Base-by-base conservation (phyloP, 1,140 invertebrate genomes). In the Drosophila busckii region DNA sequence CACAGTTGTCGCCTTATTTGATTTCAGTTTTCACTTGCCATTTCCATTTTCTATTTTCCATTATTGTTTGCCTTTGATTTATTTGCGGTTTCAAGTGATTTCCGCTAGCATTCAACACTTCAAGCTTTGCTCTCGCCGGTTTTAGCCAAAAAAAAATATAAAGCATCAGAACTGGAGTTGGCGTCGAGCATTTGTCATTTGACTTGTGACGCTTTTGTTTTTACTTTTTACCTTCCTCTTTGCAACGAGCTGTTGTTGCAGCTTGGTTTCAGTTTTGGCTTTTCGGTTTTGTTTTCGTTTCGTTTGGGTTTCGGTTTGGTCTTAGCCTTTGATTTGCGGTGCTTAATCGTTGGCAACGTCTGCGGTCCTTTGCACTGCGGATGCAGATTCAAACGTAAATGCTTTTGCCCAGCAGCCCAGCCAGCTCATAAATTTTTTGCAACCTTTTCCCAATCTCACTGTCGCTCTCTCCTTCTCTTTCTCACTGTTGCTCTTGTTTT, bases 21-120 rank as follows among this genome's bases (percentile, higher is more conserved):
- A 41, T 34, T 31, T 20, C n/a, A 37, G 9, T 42, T 35, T 16
- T 8, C 20, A 20, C 3, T 34, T 50, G 67, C 55, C 58, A 59
- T 50, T 56, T 61, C 48, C 46, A 63, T 78, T 80, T 80, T 44
- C 61, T 50, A 63, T 62, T 50, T 70, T 75, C 58, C 45, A 75
- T 80, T 80, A 80, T 80, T 69, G 75, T 75, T 82, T 54, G 45
- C 49, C 80, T 59, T 80, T 80, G 75, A 80, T 80, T 80, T 80
- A 80, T 80, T 42, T 58, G 69, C 75, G 75, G 75, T 80, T 80
- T 80, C 75, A 80, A 80, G 75, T 82, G 75, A 80, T 80, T 80
- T 82, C 75, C 75, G 73, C 69, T 46, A 44, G 63, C 63, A 73
- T 80, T 78, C 75, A 80, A 78, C 73, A 82, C 73, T 71, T 71